Percentiles rank a stretch among this genome's conserved stretches.
Evolutionary conservation across 2,888 invertebrate species (phyloP).

Genomic region (Cephalotes varians): DNA sequence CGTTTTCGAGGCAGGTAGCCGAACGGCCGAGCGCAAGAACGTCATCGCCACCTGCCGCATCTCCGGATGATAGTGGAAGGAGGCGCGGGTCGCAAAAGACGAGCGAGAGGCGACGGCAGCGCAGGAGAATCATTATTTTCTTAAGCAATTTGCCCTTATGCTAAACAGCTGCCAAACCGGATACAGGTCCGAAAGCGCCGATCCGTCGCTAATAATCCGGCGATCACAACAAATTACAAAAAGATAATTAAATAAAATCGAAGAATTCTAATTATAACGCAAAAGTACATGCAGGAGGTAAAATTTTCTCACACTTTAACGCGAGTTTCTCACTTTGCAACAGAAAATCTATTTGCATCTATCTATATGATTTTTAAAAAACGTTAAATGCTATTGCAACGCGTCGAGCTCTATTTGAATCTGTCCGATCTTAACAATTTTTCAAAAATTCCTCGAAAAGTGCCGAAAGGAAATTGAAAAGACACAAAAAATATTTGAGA

Average conservation of each 20-base stretch:
- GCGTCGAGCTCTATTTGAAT: neutral
- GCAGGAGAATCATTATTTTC: constrained; percentile 75
- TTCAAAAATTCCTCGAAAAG: neutral
- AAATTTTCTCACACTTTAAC: neutral
- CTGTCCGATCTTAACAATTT: neutral
- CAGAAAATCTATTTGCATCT: neutral
- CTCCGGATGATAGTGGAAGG: constrained; percentile 55
- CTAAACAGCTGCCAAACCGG: constrained; percentile 78
- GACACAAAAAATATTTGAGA: neutral
- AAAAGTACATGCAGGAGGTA: neutral
- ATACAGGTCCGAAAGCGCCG: constrained; percentile 22
- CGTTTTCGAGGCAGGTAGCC: constrained; percentile 65
- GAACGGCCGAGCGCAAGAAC: constrained; percentile 44
- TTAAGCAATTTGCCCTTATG: constrained; percentile 79
- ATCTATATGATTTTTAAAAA: neutral
- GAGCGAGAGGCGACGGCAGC: constrained; percentile 34
- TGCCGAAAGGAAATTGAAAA: neutral
- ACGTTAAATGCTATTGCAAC: neutral
- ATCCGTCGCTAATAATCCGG: constrained; percentile 46
- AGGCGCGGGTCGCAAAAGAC: constrained; percentile 43
- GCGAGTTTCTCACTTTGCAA: neutral
- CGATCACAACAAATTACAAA: constrained; percentile 13
- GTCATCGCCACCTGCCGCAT: constrained; percentile 77
- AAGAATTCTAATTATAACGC: neutral
- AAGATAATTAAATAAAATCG: constrained; percentile 8